Evolutionary conservation across 2,888 invertebrate species (phyloP), one percentile per base, ranked within the genome.

Genomic region (Cybosia mesomella): DNA sequence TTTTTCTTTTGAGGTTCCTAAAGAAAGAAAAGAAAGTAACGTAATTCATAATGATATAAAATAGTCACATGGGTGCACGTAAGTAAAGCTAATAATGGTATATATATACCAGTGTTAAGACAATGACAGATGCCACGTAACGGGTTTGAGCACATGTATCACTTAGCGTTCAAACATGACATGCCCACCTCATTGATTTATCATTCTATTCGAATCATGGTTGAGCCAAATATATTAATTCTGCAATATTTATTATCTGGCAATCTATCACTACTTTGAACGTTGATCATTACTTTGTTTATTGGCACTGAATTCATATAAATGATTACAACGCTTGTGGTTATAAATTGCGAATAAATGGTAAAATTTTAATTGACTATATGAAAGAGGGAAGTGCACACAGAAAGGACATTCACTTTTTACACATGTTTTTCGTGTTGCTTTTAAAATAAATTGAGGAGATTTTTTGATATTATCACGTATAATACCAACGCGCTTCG

Each of bases 161-260:
- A 64, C 22, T 61, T 24, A 32, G 43, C 49, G 43, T 53, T 13
- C 55, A 57, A 65, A 49, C 49, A 49, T n/a, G 49, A 58, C 64
- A 57, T 21, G 64, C 61, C 60, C 43, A 65, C 60, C 57, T n/a
- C 10, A 10, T 43, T 68, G 68, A 69, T 69, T 62, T 65, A 65
- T 58, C 39, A 58, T 21, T 13, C 36, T 13, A 21, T 9, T 10
- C 7, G 22, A 15, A 39, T 18, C 22, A 24, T 36, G 22, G 36
- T 39, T 59, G 18, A 39, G 59, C 39, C 24, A 8, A 28, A 9
- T 18, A 15, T 22, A 59, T 24, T 18, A 59, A 10, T 39, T 59
- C 15, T 15, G 24, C 59, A 24, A 39, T 24, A 18, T 9, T 39
- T 8, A 9, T 22, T n/a, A n/a, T 36, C 36, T 15, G 59, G 36